phyloP scores from a whole-genome alignment of 2,888 invertebrate genomes.

The Sarcophaga carnaria region DNA sequence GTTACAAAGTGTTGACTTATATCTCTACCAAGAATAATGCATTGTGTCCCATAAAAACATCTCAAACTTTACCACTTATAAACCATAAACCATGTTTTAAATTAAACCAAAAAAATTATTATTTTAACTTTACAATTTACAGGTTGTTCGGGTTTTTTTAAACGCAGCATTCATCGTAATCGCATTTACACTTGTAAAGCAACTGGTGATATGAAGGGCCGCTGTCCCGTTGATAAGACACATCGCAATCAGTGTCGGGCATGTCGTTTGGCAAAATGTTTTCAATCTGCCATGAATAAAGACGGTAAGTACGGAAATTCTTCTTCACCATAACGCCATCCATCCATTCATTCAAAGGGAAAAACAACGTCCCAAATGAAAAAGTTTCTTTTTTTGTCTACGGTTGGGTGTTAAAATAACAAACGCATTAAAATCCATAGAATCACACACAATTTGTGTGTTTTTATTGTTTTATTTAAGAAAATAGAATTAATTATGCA shows the following conservation, averaged over 20 bases:
- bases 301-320: constrained; percentile 89
- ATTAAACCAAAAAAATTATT: background rate
- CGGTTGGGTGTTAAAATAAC: constrained; percentile 62
- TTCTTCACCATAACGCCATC: background rate
- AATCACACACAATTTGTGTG: constrained; percentile 33
- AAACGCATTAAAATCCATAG: constrained; percentile 50
- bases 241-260: constrained; percentile 99
- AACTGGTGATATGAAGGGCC: constrained; percentile 94
- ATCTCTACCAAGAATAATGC: background rate
- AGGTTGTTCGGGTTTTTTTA: constrained; percentile 98
- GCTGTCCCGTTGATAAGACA: constrained; percentile 98
- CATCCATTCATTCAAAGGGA: background rate
- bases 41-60: background rate
- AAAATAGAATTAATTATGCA: constrained; percentile 69
- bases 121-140: constrained; percentile 54
- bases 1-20: too few species aligned
- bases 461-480: constrained; percentile 64
- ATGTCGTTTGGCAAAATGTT: constrained; percentile 96
- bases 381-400: constrained; percentile 29
- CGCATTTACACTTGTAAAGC: constrained; percentile 98
- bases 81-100: too few species aligned
- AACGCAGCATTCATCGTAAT: constrained; percentile 97
- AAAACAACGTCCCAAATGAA: background rate
- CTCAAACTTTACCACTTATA: background rate
- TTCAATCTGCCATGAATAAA: constrained; percentile 98